A percentile compares a stretch with the other conserved stretches of the same genome.
phyloP scores from a whole-genome alignment of 1,140 invertebrate species.

The Thaumatotibia leucotreta region DNA sequence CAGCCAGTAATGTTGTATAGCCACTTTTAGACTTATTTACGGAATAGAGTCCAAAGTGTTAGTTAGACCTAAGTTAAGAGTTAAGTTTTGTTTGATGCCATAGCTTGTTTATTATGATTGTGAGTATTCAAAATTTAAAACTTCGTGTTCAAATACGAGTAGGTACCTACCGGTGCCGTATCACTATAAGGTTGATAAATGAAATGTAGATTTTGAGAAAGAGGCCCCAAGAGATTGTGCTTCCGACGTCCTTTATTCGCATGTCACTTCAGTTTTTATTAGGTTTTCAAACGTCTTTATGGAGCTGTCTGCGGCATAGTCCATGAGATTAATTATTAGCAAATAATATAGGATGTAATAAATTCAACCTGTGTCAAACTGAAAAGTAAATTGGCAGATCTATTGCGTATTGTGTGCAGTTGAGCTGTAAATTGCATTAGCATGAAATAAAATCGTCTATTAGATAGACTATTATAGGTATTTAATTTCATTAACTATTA shows the following conservation, averaged over 20 bases:
- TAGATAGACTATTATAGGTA: too few species aligned
- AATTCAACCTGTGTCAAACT: background rate
- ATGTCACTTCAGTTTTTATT: slow-evolving; percentile 10
- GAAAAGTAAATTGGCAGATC: background rate
- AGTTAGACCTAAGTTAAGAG: too few species aligned
- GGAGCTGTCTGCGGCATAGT: background rate
- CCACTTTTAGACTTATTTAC: too few species aligned
- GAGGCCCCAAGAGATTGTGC: background rate
- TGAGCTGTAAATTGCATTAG: background rate
- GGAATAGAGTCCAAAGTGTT: too few species aligned
- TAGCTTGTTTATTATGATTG: too few species aligned
- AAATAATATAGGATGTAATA: slow-evolving; percentile 3
- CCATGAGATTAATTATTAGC: slow-evolving; percentile 4
- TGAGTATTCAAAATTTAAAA: too few species aligned
- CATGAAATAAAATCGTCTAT: background rate
- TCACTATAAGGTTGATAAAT: background rate
- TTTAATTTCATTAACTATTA: too few species aligned
- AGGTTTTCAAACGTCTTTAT: slow-evolving; percentile 2
- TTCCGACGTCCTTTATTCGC: slow-evolving; percentile 3
- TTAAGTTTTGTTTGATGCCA: too few species aligned
- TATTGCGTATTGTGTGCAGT: background rate
- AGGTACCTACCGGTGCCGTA: too few species aligned
- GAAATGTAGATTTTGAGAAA: background rate
- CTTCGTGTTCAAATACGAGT: too few species aligned
- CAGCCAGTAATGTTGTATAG: too few species aligned